A percentile compares a stretch with the other conserved stretches of the same genome.
Conservation (phyloP, 2,113 vertebrate genomes). For the Barbus barbus region DNA sequence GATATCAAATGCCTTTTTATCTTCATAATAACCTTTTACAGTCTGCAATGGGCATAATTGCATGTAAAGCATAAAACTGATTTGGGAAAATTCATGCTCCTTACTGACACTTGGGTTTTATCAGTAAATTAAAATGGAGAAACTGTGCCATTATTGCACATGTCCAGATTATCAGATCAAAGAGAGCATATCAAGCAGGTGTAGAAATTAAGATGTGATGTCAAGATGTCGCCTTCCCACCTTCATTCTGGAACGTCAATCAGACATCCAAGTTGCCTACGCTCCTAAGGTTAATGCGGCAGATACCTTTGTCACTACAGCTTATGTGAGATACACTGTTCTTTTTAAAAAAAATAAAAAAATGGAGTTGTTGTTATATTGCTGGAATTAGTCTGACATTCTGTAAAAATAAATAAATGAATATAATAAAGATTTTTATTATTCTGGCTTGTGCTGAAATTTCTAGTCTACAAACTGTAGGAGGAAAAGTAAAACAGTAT, state of each 20-base stretch:
- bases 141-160: neutral
- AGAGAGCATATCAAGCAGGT: slow-evolving; percentile 3
- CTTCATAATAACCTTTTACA: slow-evolving; percentile 55
- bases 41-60: slow-evolving; percentile 51
- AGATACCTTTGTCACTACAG: neutral
- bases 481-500: slow-evolving; percentile 3
- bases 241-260: neutral
- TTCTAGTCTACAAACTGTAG: neutral
- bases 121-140: neutral
- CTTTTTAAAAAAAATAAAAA: neutral
- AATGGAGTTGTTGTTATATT: neutral
- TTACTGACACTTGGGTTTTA: slow-evolving; percentile 4
- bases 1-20: slow-evolving; percentile 26
- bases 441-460: neutral
- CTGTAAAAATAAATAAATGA: neutral
- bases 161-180: neutral
- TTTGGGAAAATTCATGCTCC: neutral
- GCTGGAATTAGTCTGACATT: neutral
- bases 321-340: neutral
- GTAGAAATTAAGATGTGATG: slow-evolving; percentile 6
- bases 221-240: slow-evolving; percentile 30
- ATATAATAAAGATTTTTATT: neutral
- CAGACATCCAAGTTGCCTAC: neutral
- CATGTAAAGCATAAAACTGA: slow-evolving; percentile 8
- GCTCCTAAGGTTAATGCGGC: slow-evolving; percentile 14